Evolutionary conservation across 2,797 vertebrate genomes (phyloP).

Genomic region (Octomys mimax): DNA sequence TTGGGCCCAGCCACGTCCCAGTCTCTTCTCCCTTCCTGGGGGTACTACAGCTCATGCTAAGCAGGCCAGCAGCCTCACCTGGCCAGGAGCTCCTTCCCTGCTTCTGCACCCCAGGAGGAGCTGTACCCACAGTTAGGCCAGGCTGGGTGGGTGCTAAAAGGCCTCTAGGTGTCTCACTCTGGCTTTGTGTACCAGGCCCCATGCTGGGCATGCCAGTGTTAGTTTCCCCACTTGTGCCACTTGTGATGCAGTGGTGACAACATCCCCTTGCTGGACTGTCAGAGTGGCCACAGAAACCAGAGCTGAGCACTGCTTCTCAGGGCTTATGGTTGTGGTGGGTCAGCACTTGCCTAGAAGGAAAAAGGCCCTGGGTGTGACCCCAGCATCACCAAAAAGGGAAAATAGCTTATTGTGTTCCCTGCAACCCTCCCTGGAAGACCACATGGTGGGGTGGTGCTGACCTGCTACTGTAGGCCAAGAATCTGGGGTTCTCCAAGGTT

Average conservation of each 20-base stretch:
- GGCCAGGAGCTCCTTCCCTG: not conserved
- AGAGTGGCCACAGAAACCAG: not conserved
- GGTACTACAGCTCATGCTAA: not conserved
- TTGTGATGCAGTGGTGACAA: not conserved
- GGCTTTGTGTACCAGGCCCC: not conserved
- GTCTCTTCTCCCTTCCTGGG: not conserved
- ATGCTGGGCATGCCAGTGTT: not conserved
- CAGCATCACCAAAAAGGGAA: not conserved
- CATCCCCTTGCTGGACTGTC: not conserved
- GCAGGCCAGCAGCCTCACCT: not conserved
- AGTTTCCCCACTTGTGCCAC: not conserved
- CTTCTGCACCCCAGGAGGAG: not conserved
- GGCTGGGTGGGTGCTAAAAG: not conserved
- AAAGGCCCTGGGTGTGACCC: not conserved
- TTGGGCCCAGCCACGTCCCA: fast-evolving
- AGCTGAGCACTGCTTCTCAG: fast-evolving
- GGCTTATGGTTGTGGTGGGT: not conserved
- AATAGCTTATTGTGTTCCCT: not conserved
- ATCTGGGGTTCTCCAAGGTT: not conserved
- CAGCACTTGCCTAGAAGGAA: not conserved
- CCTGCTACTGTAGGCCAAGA: not conserved
- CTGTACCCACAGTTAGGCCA: not conserved
- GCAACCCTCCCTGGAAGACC: not conserved
- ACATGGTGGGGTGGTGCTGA: not conserved
- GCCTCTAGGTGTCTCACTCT: not conserved